Percentiles rank a stretch among this genome's conserved stretches.
Evolutionary conservation across 1,140 invertebrate species (phyloP).

Genomic region (Neodiprion fabricii): DNA sequence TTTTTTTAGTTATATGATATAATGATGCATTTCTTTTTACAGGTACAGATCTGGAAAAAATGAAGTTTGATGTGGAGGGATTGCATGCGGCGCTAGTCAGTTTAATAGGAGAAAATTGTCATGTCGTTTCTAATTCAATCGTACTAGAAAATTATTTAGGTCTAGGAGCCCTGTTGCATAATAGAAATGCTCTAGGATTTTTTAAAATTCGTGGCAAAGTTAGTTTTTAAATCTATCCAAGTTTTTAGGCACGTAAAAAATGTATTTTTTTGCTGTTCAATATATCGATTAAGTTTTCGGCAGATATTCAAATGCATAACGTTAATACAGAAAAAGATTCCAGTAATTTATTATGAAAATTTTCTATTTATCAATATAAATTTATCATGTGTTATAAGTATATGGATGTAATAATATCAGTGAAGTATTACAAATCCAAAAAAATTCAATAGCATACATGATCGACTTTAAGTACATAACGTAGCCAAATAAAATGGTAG

Average conservation of each 20-base stretch:
- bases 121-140: constrained; percentile 68
- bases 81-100: constrained; percentile 57
- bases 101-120: constrained; percentile 38
- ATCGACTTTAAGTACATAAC: no score
- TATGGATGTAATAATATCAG: no score
- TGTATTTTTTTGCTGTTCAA: no score
- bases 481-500: no score
- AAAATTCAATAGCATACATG: no score
- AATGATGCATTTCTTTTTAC: constrained; percentile 31
- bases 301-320: no score
- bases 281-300: no score
- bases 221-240: constrained; percentile 71
- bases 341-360: no score
- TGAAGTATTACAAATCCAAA: no score
- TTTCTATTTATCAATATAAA: no score
- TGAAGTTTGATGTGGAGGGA: constrained; percentile 66
- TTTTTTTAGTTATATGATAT: constrained; percentile 14
- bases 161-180: constrained; percentile 80
- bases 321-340: no score
- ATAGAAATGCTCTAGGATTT: constrained; percentile 82
- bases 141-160: constrained; percentile 83
- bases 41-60: constrained; percentile 51
- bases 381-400: no score
- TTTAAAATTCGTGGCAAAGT: constrained; percentile 86
- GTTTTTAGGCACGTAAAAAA: neutral